Conservation (phyloP, 2,888 invertebrate genomes). For the Eremobia ochroleuca region DNA sequence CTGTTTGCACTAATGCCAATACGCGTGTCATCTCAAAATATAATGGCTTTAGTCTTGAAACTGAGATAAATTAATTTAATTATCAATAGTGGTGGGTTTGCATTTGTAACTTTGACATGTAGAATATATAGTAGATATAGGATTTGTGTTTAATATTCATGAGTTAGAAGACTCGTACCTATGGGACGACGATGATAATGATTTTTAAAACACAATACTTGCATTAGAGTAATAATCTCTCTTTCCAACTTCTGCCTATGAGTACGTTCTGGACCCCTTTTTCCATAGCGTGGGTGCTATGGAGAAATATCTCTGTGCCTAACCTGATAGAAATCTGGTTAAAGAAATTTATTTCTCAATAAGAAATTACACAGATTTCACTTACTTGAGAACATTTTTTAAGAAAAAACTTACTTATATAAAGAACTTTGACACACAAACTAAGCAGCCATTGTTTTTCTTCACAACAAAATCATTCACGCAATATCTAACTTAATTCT, state of each 20-base stretch:
- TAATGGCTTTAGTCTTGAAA: constrained; percentile 7
- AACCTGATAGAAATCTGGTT: not conserved
- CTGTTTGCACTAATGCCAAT: not conserved
- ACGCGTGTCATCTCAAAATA: constrained; percentile 2
- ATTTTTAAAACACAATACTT: not conserved
- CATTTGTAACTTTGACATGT: not conserved
- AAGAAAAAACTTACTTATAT: too few relatives aligned
- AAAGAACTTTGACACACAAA: too few relatives aligned
- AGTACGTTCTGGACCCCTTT: not conserved
- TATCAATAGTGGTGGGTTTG: not conserved
- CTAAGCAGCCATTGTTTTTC: too few relatives aligned
- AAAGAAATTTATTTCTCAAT: too few relatives aligned
- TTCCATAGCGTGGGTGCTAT: not conserved
- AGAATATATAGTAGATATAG: not conserved
- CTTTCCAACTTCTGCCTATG: not conserved
- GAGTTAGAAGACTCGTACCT: not conserved
- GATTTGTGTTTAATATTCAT: not conserved
- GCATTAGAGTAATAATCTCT: too few relatives aligned
- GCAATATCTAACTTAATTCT: too few relatives aligned
- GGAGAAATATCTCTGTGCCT: too few relatives aligned
- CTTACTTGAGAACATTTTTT: too few relatives aligned
- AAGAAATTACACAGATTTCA: too few relatives aligned
- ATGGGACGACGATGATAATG: not conserved
- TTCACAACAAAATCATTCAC: too few relatives aligned
- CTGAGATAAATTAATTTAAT: not conserved